Percentiles rank a stretch among this genome's conserved stretches.
Conservation (phyloP, 2,888 invertebrate species). For the Sesia bembeciformis region DNA sequence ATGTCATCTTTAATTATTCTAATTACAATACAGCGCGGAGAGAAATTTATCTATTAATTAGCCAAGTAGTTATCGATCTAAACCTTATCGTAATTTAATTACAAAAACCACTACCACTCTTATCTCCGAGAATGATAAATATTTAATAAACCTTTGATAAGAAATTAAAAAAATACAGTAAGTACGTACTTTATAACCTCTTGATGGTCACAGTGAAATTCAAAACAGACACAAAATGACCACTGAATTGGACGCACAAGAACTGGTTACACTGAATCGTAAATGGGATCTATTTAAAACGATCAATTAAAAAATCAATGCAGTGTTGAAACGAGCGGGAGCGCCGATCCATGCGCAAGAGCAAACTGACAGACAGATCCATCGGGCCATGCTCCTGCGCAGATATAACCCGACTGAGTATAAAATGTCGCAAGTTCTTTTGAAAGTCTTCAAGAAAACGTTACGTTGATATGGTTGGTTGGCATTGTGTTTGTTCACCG, state of each 20-base stretch:
- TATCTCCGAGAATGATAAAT: slow-evolving; percentile 38
- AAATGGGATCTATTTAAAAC: slow-evolving; percentile 35
- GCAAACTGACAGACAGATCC: slow-evolving; percentile 58
- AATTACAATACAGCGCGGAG: neutral
- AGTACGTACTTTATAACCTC: neutral
- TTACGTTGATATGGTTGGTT: slow-evolving; percentile 14
- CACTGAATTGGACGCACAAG: slow-evolving; percentile 4
- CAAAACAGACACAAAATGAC: slow-evolving; percentile 12
- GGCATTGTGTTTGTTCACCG: slow-evolving; percentile 54
- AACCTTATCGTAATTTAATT: neutral
- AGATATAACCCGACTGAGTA: slow-evolving; percentile 33
- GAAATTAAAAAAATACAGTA: neutral
- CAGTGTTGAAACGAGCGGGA: slow-evolving; percentile 15
- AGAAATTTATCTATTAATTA: neutral
- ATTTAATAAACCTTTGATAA: neutral
- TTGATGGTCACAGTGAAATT: neutral
- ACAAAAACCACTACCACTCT: slow-evolving; percentile 51
- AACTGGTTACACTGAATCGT: slow-evolving; percentile 23
- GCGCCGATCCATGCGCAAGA: slow-evolving; percentile 54
- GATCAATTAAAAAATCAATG: slow-evolving; percentile 33
- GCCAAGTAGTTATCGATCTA: neutral
- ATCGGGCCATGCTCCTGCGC: slow-evolving; percentile 57
- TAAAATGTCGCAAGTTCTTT: slow-evolving; percentile 15
- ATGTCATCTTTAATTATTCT: neutral
- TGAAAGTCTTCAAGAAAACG: slow-evolving; percentile 1